Evolutionary conservation across 2,113 vertebrate species (phyloP), one percentile per base, ranked within the genome.

Genomic region (Andinoacara biseriatus): DNA sequence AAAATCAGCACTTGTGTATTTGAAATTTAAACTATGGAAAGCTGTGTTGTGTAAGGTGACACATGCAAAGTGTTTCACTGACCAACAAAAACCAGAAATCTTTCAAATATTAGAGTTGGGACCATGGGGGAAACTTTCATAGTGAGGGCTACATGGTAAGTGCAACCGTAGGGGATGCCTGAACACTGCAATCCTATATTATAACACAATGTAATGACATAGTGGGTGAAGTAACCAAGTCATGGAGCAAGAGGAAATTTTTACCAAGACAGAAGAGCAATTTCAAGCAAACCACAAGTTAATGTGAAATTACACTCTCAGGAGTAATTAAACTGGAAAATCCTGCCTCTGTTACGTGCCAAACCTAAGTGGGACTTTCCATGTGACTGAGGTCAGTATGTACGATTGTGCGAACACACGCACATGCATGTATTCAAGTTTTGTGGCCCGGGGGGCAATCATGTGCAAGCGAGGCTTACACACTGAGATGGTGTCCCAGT

Each of bases 281-380:
- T 90, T 92, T 83, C 31, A 82, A 82, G 78, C 80, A 82, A 79
- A 63, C 88, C 80, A 49, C 87, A 87, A 78, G 84, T 86, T 60
- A 18, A 91, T 86, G 91, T 84, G 86, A 91, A 92, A 93, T 88
- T 83, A 89, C 88, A 83, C 82, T 87, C 72, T 58, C 18, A 61
- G 78, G 78, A 15, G 18, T 87, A 90, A 92, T 87, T 84, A 88
- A 88, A 86, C 57, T 84, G 90, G 89, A 92, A 93, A 90, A 85
- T 86, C 85, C 82, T 72, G 83, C 83, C 63, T 74, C 35, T 10
- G 76, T 59, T 24, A 57, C 2, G 72, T 24, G 63, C 67, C 14
- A 20, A 80, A 38, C 82, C 65, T 81, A 76, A 91, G 78, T 38
- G 90, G 90, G 90, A 92, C 87, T 90, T 93, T 93, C 90, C 89